A percentile compares a stretch with the other conserved stretches of the same genome.
Evolutionary conservation across 2,113 vertebrate species (phyloP).

Genomic region (Muscicapa adusta): DNA sequence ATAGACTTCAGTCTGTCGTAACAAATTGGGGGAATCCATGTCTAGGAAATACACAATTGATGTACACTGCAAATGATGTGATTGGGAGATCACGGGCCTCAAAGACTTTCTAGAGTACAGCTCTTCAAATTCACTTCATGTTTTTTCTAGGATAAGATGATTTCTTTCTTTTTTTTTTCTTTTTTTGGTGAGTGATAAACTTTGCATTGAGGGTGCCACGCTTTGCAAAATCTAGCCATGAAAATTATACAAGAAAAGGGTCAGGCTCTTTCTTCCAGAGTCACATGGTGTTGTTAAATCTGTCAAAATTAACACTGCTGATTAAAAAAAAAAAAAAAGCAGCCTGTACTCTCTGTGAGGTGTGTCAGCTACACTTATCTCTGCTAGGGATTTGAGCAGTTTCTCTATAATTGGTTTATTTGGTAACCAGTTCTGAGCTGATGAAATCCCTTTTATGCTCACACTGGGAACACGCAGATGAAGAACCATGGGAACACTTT

Average conservation of each 20-base stretch:
- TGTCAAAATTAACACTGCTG: not conserved
- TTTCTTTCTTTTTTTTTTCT: not conserved
- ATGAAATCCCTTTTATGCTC: not conserved
- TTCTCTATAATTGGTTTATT: not conserved
- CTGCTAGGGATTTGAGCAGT: not conserved
- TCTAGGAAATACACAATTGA: not conserved
- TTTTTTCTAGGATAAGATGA: not conserved
- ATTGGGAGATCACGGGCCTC: not conserved
- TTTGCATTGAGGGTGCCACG: not conserved
- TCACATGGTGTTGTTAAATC: not conserved
- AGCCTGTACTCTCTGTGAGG: not conserved
- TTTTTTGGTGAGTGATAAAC: not conserved
- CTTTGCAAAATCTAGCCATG: not conserved
- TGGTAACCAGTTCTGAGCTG: not conserved
- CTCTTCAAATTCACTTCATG: not conserved
- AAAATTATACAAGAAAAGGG: not conserved
- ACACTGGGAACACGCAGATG: not conserved
- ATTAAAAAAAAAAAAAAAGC: not conserved
- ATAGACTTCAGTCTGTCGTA: not conserved
- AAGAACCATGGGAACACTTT: not conserved
- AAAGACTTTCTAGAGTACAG: not conserved
- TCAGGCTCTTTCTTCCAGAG: not conserved
- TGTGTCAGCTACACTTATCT: not conserved
- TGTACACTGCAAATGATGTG: not conserved
- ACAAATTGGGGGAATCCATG: not conserved